A percentile compares a stretch with the other conserved stretches of the same genome.
Evolutionary conservation across 2,888 invertebrate genomes (phyloP).

Genomic region (Pogonocherus hispidulus): DNA sequence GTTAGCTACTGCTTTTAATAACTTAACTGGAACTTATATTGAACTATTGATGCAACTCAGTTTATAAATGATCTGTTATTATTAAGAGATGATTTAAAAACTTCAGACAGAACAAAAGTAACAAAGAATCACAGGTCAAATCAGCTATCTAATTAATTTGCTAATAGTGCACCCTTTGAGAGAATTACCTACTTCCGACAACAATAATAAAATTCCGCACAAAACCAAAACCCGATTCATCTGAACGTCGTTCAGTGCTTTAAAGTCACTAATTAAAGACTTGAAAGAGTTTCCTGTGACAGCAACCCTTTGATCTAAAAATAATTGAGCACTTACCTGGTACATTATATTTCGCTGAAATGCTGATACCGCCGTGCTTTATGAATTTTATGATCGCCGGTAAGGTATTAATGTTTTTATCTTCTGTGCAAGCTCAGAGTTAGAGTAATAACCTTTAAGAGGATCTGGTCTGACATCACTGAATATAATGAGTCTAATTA

Average conservation of each 20-base stretch:
- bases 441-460: slow-evolving; percentile 25
- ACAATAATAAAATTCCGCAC: slow-evolving; percentile 10
- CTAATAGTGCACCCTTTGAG: not conserved
- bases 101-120: not conserved
- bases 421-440: not conserved
- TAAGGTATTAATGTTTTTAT: slow-evolving; percentile 25
- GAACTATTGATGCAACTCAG: too few species aligned
- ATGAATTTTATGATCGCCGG: slow-evolving; percentile 15
- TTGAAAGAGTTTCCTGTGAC: slow-evolving; percentile 45
- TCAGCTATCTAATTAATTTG: not conserved
- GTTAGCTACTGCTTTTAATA: too few species aligned
- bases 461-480: not conserved
- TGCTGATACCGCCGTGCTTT: slow-evolving; percentile 6
- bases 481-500: not conserved
- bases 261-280: slow-evolving; percentile 49
- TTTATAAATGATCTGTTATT: too few species aligned
- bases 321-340: slow-evolving; percentile 47
- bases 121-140: not conserved
- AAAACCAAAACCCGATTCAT: slow-evolving; percentile 29
- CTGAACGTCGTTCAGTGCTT: slow-evolving; percentile 24
- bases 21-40: too few species aligned
- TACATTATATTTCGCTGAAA: slow-evolving; percentile 23
- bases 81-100: too few species aligned
- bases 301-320: slow-evolving; percentile 53
- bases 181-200: not conserved